Evolutionary conservation across 1,140 invertebrate species (phyloP).

Genomic region (Lepidurus arcticus): DNA sequence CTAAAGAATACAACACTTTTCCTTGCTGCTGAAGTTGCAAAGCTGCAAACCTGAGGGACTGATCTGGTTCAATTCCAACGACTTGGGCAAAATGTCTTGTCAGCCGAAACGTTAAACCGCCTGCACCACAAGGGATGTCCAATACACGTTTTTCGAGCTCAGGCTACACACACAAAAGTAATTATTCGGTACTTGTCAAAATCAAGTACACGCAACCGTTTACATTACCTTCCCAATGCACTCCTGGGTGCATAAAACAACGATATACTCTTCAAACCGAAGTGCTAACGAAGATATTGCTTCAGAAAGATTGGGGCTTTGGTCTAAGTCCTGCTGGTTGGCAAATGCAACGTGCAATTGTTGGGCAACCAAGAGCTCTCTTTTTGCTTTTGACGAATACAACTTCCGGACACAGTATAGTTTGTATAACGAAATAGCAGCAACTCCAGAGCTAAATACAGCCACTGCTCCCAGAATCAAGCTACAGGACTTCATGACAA

Average conservation of each 20-base stretch:
- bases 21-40: neutral
- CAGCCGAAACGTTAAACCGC: neutral
- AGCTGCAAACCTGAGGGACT: neutral
- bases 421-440: neutral
- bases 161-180: neutral
- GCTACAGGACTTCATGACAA: constrained; percentile 13
- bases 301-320: neutral
- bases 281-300: neutral
- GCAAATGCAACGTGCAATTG: constrained; percentile 6
- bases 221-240: neutral
- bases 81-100: neutral
- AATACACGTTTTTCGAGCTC: neutral
- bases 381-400: neutral
- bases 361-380: neutral
- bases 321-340: neutral
- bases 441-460: constrained; percentile 13
- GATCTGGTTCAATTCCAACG: constrained; percentile 1
- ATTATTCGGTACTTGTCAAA: neutral
- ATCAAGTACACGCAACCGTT: neutral
- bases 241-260: neutral
- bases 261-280: neutral
- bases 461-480: constrained; percentile 13
- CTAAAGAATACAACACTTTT: constrained; percentile 8
- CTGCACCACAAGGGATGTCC: constrained; percentile 9
- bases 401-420: neutral